phyloP scores from a whole-genome alignment of 2,113 vertebrate species.

The Ellobius talpinus region DNA sequence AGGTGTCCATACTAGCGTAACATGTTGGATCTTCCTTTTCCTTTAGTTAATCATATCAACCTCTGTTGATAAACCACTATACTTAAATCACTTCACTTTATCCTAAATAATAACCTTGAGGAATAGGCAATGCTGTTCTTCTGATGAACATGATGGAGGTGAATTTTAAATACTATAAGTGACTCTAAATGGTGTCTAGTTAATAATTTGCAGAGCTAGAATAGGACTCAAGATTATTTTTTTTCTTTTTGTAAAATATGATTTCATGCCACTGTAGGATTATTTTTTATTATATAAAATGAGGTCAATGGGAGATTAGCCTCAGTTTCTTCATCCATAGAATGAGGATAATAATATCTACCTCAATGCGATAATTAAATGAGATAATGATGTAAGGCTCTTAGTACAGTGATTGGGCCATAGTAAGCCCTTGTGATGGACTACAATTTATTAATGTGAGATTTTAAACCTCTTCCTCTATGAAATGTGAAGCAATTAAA shows the following conservation, averaged over 20 bases:
- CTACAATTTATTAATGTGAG: constrained; percentile 76
- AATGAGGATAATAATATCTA: constrained; percentile 82
- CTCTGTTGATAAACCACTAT: not conserved
- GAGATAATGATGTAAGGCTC: constrained; percentile 79
- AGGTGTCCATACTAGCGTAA: not conserved
- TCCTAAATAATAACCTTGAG: constrained; percentile 41
- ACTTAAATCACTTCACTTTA: constrained; percentile 33
- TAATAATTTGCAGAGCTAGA: not conserved
- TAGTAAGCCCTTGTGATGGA: constrained; percentile 78
- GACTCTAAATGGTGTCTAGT: not conserved
- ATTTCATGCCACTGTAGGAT: constrained; percentile 61
- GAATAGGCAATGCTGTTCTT: not conserved
- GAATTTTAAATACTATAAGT: constrained; percentile 11
- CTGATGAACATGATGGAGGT: not conserved
- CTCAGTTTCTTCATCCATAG: constrained; percentile 80
- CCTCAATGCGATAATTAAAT: constrained; percentile 79
- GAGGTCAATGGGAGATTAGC: constrained; percentile 80
- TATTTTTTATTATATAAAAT: constrained; percentile 80
- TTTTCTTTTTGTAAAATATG: not conserved
- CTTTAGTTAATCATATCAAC: not conserved
- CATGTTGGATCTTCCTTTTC: not conserved
- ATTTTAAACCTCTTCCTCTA: constrained; percentile 75
- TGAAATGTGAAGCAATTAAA: constrained; percentile 81
- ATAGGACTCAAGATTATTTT: constrained; percentile 11
- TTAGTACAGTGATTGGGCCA: constrained; percentile 68